Base-by-base conservation (phyloP, 1,140 invertebrate species). In the Drosophila triauraria region DNA sequence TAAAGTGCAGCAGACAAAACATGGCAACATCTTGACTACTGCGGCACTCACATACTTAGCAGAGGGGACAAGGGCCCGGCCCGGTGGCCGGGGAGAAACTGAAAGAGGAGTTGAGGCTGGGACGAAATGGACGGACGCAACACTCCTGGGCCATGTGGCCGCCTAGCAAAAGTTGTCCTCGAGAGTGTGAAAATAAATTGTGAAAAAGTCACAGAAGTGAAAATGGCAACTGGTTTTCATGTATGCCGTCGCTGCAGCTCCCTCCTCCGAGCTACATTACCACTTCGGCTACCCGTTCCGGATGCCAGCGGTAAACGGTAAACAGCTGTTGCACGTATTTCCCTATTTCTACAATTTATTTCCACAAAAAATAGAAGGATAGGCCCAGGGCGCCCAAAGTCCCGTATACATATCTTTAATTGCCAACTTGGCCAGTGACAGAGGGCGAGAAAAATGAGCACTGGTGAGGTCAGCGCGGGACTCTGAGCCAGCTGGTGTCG, bases 111-210 rank as follows among this genome's bases (percentile, higher is more conserved):
- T 32, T 63, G 40, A 47, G 32, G 46, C 35, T 20, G 51, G 46
- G 27, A 50, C 46, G 12, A 20, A 56, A 38, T 38, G 32, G 44
- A 76, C 48, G 40, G 59, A 38, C 27, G 10, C 20, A 23, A 30
- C 46, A 44, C 59, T 20, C 35, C 43, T 20, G 50, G 82, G 78
- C 82, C 78, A 74, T 84, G 74, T 82, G 83, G 80, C 71, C 38
- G 56, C 59, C 48, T 70, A 51, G 54, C 75, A 51, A 72, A 91
- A 88, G 54, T 82, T 91, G 86, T 88, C 81, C 84, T 91, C 85
- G 77, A 78, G 78, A 78, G 84, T 91, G 88, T 91, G 88, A 91
- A 91, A 82, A 91, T 91, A 91, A 91, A 91, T 91, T 91, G 35
- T 80, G 68, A 75, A 91, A 77, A 83, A 86, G 68, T 75, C 43